These are phyloP conservation scores for Sycophaga agraensis DNA, from an alignment of 1,140 invertebrate species.

Conservation along the genomic window DNA sequence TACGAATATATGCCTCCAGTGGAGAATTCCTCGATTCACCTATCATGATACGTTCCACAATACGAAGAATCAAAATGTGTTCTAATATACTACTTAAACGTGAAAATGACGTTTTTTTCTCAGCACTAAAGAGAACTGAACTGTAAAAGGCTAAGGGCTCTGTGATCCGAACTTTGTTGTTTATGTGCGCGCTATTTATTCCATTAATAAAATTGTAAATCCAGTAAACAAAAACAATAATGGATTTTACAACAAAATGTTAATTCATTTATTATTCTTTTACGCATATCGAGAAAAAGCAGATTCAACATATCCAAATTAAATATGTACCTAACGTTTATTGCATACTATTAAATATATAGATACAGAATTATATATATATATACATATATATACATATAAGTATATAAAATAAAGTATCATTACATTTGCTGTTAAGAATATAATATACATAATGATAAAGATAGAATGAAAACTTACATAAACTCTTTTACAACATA, in stretches of 20 bases:
- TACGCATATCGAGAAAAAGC: neutral
- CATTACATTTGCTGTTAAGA: slow-evolving; percentile 19
- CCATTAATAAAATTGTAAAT: neutral
- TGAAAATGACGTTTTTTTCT: neutral
- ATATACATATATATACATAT: slow-evolving; percentile 11
- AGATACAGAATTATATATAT: neutral
- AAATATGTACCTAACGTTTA: neutral
- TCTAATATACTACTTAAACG: slow-evolving; percentile 1
- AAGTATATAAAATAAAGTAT: slow-evolving; percentile 12
- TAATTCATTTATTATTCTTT: neutral
- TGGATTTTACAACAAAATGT: neutral
- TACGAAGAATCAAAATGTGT: slow-evolving; percentile 16
- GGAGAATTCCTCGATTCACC: neutral
- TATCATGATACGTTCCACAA: neutral
- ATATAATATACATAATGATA: neutral
- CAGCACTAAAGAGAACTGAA: neutral
- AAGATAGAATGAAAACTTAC: neutral
- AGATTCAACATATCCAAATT: neutral
- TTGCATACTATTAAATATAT: slow-evolving; percentile 5
- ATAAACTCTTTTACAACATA: too few species aligned
- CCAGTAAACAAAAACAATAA: slow-evolving; percentile 18
- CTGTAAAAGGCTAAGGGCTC: slow-evolving; percentile 1
- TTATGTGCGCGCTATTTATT: neutral
- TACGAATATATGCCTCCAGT: too few species aligned
- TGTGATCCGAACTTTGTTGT: neutral